These are phyloP conservation scores for Geopemphigus sp. DNA, from an alignment of 1,140 invertebrate genomes.

Conservation along the genomic window DNA sequence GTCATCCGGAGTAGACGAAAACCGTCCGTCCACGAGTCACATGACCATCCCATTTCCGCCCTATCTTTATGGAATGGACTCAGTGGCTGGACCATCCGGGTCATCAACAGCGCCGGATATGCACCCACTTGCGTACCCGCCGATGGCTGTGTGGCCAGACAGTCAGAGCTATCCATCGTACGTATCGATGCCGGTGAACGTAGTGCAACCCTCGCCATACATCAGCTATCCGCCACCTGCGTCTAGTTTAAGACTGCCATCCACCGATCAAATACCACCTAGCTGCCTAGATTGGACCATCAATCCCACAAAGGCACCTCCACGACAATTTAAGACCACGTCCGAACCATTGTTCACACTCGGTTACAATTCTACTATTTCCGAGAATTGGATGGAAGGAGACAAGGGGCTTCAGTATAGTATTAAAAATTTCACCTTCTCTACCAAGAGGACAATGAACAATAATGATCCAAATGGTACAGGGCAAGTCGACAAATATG, in stretches of 20 bases:
- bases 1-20: background rate
- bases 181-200: background rate
- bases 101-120: background rate
- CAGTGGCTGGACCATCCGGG: background rate
- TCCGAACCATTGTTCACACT: constrained; percentile 3
- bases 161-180: constrained; percentile 6
- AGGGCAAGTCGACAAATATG: background rate
- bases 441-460: background rate
- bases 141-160: background rate
- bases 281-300: constrained; percentile 37
- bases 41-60: constrained; percentile 12
- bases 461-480: background rate
- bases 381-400: constrained; percentile 37
- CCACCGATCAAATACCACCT: constrained; percentile 3
- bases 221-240: background rate
- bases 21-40: background rate
- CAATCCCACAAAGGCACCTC: background rate
- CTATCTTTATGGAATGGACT: background rate
- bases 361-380: constrained; percentile 32
- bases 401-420: constrained; percentile 33
- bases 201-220: background rate
- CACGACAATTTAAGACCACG: constrained; percentile 22
- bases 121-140: background rate
- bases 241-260: background rate
- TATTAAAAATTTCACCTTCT: constrained; percentile 45